Evolutionary conservation across 2,113 vertebrate genomes (phyloP), one percentile per base, ranked within the genome.

Genomic region (Hydrochoerus hydrochaeris): DNA sequence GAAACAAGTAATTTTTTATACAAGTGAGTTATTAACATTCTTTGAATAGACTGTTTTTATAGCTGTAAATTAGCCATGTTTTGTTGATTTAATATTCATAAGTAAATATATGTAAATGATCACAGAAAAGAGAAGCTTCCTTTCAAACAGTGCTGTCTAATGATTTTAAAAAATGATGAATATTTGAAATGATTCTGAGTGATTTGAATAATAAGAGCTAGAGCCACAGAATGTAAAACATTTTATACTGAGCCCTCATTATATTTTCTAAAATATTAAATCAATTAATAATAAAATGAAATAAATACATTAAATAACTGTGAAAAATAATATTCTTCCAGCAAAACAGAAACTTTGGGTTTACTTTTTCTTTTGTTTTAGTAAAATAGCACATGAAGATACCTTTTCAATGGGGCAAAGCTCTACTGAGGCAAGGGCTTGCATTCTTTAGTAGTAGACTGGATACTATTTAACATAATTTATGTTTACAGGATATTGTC

Each of bases 1-100:
- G 20, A 94, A 44, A 52, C 38, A 96, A 96, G 88, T 88, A 88
- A 63, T 71, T 97, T 97, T 96, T 82, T 75, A 80, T 24, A 78
- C 94, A 96, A 82, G 13, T 75, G 85, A 57, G n/a, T 1, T 65
- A 69, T 80, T 63, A 41, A 69, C 46, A 67, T 54, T 81, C 9
- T 94, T 86, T 77, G 73, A 95, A 94, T 28, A 95, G 88, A 19
- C 13, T 35, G n/a, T 96, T 97, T 95, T 52, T 65, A 87, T 30
- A 95, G 58, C 71, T 97, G 30, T 83, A 10, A 71, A 95, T 91
- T 71, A 77, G 67, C 20, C 96, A 77, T 52, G 67, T 73, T 65
- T 52, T 32, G 1, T 54, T 96, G 90, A 95, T 75, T 96, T 78
- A 82, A 11, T 77, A 24, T 97, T 97, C 82, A 10, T 65, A 85